Evolutionary conservation across 2,888 invertebrate species (phyloP), one percentile per base, ranked within the genome.

Genomic region (Ischnura elegans): DNA sequence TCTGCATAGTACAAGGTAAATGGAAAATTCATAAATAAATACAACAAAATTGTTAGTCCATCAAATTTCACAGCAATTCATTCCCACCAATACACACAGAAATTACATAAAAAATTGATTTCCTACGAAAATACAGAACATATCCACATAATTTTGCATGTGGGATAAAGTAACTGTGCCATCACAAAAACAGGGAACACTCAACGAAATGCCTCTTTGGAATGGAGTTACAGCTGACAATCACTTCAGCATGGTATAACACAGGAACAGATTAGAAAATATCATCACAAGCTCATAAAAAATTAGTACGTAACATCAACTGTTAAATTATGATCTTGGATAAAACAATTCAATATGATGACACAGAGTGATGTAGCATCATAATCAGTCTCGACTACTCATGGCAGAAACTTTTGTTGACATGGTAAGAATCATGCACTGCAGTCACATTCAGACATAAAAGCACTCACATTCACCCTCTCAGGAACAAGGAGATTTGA

Each of bases 171-270:
- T 76, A 76, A 36, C 76, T 76, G 76, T 76, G 76, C 76, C 76
- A 76, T 76, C 36, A 76, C 76, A 76, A 36, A 36, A 61, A 76
- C 8, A 10, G 76, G 76, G 76, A 76, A 76, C 76, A 76, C 36
- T 76, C 76, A 76, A 76, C 66, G 90, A 90, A 90, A 90, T 90
- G 90, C 90, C 66, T 90, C 90, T 43, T 51, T 61, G 90, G 90
- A 90, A 90, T 90, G 90, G 66, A 61, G 45, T 90, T 90, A 29
- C 76, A 76, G 76, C 36, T 76, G 76, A 76, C 13, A 29, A 13
- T 90, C 45, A 61, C 43, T 90, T 76, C 76, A 61, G 90, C 61
- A 55, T 55, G 5, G 4, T 66, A n/a, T 36, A 66, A 45, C 43
- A 61, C n/a, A 61, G n/a, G 90, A 43, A 43, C 90, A 43, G 45